Percentiles rank a stretch among this genome's conserved stretches.
Conservation (phyloP, 2,888 invertebrate species). For the Volucella bombylans region DNA sequence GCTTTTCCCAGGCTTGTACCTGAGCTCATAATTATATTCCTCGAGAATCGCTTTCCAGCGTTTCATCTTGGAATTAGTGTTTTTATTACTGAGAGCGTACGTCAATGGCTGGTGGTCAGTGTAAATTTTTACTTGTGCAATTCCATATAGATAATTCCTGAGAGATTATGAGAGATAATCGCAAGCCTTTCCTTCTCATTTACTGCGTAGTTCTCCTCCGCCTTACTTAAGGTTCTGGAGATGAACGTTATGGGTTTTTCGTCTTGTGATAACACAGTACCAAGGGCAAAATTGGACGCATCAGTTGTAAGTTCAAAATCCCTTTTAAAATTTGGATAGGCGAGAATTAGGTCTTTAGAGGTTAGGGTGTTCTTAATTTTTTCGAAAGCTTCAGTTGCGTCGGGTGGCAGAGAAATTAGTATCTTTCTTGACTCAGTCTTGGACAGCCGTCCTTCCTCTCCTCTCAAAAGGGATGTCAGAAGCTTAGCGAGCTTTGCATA, state of each 20-base stretch:
- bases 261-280: slow-evolving; percentile 12
- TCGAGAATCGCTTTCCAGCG: too few species aligned
- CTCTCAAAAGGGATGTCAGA: too few species aligned
- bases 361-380: slow-evolving; percentile 41
- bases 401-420: slow-evolving; percentile 3
- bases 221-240: slow-evolving; percentile 24
- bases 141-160: too few species aligned
- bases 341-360: slow-evolving; percentile 25
- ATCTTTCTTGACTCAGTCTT: slow-evolving; percentile 46
- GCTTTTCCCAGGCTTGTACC: too few species aligned
- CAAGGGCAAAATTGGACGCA: slow-evolving; percentile 22
- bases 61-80: too few species aligned
- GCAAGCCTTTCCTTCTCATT: slow-evolving; percentile 29
- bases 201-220: slow-evolving; percentile 21
- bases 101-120: too few species aligned
- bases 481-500: too few species aligned
- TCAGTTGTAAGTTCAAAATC: slow-evolving; percentile 34
- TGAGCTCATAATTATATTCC: too few species aligned
- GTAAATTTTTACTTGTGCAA: too few species aligned
- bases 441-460: too few species aligned
- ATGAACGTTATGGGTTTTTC: slow-evolving; percentile 14
- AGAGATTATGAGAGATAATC: too few species aligned
- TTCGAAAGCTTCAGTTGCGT: slow-evolving; percentile 24
- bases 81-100: too few species aligned
- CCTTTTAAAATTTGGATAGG: slow-evolving; percentile 37